These are phyloP conservation scores for Gymnopithys bicolor DNA, from an alignment of 2,797 vertebrate species.

Conservation along the genomic window DNA sequence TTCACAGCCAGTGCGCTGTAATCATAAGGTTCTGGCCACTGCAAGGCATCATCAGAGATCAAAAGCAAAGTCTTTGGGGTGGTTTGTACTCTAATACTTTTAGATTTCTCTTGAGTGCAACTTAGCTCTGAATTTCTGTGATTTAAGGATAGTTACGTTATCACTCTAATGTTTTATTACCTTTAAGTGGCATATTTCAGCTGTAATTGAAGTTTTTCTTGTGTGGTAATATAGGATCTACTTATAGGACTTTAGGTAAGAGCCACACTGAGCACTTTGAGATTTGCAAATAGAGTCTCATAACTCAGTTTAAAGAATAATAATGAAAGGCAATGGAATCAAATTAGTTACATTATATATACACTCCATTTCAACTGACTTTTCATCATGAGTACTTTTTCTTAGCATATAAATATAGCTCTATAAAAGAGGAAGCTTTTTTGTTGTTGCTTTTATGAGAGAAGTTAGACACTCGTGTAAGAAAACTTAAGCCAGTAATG, in stretches of 20 bases:
- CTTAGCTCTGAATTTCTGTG: neutral
- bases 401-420: neutral
- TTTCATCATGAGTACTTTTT: neutral
- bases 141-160: neutral
- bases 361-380: neutral
- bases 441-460: neutral
- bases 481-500: neutral
- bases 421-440: neutral
- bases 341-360: neutral
- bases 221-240: neutral
- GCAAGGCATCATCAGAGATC: neutral
- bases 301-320: constrained; percentile 23
- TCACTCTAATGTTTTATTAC: neutral
- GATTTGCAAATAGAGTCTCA: neutral
- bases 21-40: neutral
- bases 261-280: neutral
- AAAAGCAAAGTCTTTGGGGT: neutral
- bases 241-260: neutral
- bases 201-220: neutral
- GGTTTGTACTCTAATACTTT: neutral
- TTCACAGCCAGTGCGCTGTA: neutral
- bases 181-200: neutral
- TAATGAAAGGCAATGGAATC: neutral
- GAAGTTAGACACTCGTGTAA: neutral
- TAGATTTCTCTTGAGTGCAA: neutral